A percentile compares a stretch with the other conserved stretches of the same genome.
These are phyloP conservation scores for Torymus auratus DNA, from an alignment of 2,888 invertebrate genomes.

Conservation along the genomic window DNA sequence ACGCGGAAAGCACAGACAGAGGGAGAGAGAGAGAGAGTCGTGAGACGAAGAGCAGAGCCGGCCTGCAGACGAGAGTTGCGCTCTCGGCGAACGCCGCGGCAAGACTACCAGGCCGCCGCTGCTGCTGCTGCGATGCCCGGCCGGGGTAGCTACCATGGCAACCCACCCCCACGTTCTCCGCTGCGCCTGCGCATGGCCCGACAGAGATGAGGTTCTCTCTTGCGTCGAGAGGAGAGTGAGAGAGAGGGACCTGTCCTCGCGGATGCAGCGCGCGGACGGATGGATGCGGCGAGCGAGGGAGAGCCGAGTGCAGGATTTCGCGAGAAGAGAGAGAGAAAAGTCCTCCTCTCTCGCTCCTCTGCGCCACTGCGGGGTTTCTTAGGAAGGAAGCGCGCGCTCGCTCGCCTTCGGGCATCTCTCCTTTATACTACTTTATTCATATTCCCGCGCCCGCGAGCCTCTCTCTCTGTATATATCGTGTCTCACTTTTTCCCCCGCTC, in stretches of 20 bases:
- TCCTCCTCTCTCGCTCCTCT: not conserved
- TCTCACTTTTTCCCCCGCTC: no score
- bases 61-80: constrained; percentile 8
- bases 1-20: not conserved
- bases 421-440: not conserved
- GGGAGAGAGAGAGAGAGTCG: not conserved
- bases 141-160: constrained; percentile 52
- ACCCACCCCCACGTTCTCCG: constrained; percentile 69
- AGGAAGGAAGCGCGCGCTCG: not conserved
- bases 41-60: no score
- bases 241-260: constrained; percentile 1
- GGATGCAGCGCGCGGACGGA: not conserved
- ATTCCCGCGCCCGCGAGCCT: not conserved
- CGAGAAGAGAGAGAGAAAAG: not conserved
- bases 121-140: constrained; percentile 43
- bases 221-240: not conserved
- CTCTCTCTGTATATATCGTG: no score
- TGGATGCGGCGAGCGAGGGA: constrained; percentile 3
- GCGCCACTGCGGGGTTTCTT: constrained; percentile 5
- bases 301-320: constrained; percentile 10
- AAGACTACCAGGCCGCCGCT: constrained; percentile 43
- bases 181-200: no score
- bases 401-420: not conserved
- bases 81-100: constrained; percentile 46
- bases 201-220: no score